These are phyloP conservation scores for Acanthosepion lycidas DNA, from an alignment of 2,888 invertebrate species.

Conservation along the genomic window DNA sequence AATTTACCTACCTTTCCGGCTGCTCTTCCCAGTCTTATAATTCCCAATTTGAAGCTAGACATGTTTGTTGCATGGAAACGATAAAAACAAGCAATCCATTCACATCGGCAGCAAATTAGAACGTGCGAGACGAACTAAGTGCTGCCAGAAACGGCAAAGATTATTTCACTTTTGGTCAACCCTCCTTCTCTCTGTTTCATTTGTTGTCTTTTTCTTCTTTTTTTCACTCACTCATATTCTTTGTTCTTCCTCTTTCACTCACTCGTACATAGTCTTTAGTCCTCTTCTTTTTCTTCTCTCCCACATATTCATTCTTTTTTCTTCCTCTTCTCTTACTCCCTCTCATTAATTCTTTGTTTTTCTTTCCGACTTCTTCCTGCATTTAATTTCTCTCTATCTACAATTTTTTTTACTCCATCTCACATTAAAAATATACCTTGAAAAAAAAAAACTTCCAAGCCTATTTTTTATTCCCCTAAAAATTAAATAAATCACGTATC, in stretches of 20 bases:
- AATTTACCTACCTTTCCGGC: constrained; percentile 75
- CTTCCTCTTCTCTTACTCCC: background rate
- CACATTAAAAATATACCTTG: too few species aligned
- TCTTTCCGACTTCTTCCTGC: background rate
- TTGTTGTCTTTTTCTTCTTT: background rate
- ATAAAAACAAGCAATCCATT: constrained; percentile 33
- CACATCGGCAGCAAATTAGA: background rate
- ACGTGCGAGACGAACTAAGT: constrained; percentile 40
- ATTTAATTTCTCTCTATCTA: background rate
- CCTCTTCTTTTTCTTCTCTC: background rate
- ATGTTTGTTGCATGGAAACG: constrained; percentile 52
- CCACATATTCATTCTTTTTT: background rate
- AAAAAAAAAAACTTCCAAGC: too few species aligned
- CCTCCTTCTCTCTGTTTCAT: background rate
- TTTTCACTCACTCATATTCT: background rate
- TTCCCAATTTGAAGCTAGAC: constrained; percentile 74
- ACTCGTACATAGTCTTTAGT: background rate
- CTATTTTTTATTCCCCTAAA: too few species aligned
- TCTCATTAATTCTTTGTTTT: background rate
- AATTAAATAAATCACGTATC: too few species aligned
- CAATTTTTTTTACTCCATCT: too few species aligned
- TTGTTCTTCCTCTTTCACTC: background rate
- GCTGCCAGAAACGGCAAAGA: background rate
- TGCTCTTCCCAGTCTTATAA: constrained; percentile 75
- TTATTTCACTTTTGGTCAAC: background rate